Evolutionary conservation across 2,113 vertebrate species (phyloP).

Genomic region (Eurypyga helias): DNA sequence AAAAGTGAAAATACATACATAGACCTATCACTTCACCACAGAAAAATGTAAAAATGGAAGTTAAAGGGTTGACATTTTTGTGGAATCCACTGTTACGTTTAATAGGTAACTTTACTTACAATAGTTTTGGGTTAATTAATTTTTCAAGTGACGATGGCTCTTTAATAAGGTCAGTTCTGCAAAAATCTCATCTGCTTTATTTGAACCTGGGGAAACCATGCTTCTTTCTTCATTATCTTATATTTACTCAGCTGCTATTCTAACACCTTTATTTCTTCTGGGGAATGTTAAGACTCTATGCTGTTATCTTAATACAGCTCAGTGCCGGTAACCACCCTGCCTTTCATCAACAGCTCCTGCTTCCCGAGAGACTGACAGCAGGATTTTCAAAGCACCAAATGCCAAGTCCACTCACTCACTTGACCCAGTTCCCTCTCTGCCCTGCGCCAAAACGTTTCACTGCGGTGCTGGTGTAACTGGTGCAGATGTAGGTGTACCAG

Average conservation of each 20-base stretch:
- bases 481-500: neutral
- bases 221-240: constrained; percentile 11
- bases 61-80: neutral
- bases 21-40: neutral
- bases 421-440: neutral
- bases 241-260: constrained; percentile 36
- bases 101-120: neutral
- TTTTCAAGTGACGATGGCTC: constrained; percentile 1
- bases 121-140: neutral
- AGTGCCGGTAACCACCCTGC: neutral
- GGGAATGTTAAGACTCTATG: constrained; percentile 25
- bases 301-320: neutral
- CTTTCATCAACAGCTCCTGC: neutral
- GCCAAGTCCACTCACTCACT: neutral
- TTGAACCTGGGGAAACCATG: neutral
- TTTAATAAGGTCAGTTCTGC: constrained; percentile 2
- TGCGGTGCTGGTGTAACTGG: neutral
- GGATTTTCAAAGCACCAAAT: neutral
- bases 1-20: neutral
- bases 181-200: neutral
- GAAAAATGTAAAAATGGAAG: neutral
- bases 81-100: neutral
- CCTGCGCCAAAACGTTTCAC: neutral
- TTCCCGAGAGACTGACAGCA: neutral
- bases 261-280: constrained; percentile 44